Evolutionary conservation across 2,888 invertebrate genomes (phyloP).

Genomic region (Dryadula phaetusa): DNA sequence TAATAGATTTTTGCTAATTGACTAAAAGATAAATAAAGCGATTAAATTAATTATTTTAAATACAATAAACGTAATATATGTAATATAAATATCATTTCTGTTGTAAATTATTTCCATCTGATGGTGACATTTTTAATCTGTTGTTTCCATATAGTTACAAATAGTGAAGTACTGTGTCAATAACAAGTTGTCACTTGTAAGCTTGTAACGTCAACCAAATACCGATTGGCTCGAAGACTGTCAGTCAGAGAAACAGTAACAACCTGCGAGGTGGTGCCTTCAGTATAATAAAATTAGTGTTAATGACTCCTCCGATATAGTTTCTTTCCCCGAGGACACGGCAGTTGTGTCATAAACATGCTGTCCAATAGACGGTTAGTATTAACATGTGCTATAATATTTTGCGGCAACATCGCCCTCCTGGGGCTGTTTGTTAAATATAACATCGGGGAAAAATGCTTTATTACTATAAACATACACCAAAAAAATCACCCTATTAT

Average conservation of each 20-base stretch:
- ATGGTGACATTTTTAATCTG: not conserved
- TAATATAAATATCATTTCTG: not conserved
- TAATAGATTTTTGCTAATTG: too few relatives aligned
- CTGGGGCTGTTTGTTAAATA: constrained; percentile 68
- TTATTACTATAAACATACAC: constrained; percentile 64
- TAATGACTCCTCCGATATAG: constrained; percentile 12
- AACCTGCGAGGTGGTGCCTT: not conserved
- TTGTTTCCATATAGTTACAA: not conserved
- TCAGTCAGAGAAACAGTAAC: constrained; percentile 13
- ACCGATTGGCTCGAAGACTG: too few relatives aligned
- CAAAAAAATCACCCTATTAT: constrained; percentile 60
- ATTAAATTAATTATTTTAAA: too few relatives aligned
- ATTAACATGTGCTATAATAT: constrained; percentile 64
- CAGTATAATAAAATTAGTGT: not conserved
- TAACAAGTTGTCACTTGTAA: not conserved
- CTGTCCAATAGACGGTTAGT: constrained; percentile 72
- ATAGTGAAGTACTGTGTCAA: not conserved
- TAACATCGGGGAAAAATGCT: constrained; percentile 65
- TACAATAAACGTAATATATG: not conserved
- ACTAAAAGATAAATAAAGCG: too few relatives aligned
- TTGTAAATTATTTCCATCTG: not conserved
- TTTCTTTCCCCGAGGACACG: not conserved
- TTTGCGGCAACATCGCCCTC: constrained; percentile 67
- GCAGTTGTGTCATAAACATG: constrained; percentile 56
- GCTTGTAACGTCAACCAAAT: not conserved